These are phyloP conservation scores for Parnassius glacialis DNA, from an alignment of 2,888 invertebrate genomes.

Conservation along the genomic window DNA sequence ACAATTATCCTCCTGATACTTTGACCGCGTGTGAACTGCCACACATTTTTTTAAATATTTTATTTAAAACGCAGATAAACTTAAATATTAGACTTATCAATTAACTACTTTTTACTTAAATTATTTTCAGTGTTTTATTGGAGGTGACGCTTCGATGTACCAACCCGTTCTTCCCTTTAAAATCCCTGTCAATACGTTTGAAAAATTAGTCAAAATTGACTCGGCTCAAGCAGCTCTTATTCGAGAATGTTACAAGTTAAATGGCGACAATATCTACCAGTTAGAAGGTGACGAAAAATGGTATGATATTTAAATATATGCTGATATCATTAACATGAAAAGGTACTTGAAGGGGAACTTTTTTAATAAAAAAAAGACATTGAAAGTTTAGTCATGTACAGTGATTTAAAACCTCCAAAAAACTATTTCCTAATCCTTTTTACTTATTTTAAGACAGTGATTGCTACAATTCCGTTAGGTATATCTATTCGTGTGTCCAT, in stretches of 20 bases:
- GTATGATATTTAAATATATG: conserved; percentile 40
- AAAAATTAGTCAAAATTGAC: conserved; percentile 56
- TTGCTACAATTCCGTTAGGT: too few relatives aligned
- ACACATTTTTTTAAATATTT: too few relatives aligned
- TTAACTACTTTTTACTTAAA: background rate
- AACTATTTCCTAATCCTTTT: too few relatives aligned
- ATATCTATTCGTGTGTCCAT: too few relatives aligned
- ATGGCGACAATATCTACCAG: conserved; percentile 58
- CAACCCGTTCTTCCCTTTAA: conserved; percentile 66
- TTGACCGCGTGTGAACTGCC: too few relatives aligned
- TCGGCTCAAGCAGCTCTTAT: conserved; percentile 58
- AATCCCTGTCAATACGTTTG: conserved; percentile 55
- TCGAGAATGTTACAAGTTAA: conserved; percentile 59
- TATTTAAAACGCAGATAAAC: background rate
- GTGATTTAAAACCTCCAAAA: too few relatives aligned
- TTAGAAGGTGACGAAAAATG: conserved; percentile 68
- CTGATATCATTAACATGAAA: too few relatives aligned
- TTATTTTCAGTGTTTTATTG: conserved; percentile 59
- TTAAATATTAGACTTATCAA: background rate
- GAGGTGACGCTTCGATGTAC: conserved; percentile 66
- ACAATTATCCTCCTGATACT: too few relatives aligned
- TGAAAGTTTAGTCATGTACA: too few relatives aligned
- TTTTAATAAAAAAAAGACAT: too few relatives aligned
- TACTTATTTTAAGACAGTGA: too few relatives aligned
- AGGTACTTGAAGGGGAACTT: too few relatives aligned